Percentiles rank a stretch among this genome's conserved stretches.
Conservation (phyloP, 1,140 invertebrate genomes). For the Neodiprion lecontei region DNA sequence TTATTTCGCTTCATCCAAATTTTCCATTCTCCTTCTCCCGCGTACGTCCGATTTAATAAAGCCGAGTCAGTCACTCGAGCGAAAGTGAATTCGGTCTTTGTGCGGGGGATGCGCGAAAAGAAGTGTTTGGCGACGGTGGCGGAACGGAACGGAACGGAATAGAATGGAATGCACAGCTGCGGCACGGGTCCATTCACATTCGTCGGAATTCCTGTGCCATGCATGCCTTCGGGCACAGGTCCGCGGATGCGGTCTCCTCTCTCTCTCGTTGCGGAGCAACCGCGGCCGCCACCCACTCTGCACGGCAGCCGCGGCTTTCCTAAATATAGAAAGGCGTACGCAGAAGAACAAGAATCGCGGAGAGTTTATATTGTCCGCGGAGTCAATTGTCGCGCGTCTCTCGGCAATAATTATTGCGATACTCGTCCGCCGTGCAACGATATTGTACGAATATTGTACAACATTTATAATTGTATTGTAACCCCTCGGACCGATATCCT, state of each 20-base stretch:
- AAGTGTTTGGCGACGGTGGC: background rate
- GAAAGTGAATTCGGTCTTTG: no score
- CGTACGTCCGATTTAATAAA: no score
- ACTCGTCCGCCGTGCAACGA: no score
- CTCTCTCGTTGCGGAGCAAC: background rate
- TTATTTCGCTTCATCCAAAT: no score
- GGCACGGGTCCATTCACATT: background rate
- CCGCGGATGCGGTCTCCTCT: background rate
- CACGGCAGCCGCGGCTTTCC: background rate
- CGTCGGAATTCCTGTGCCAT: background rate
- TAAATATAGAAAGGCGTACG: background rate
- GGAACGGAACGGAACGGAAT: background rate
- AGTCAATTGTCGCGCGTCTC: background rate
- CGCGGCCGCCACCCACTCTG: background rate
- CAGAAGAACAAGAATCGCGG: background rate
- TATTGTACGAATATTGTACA: no score
- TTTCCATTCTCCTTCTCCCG: no score
- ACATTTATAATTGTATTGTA: background rate
- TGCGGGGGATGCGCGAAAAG: background rate
- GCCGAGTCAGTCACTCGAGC: no score
- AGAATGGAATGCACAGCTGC: slow-evolving; percentile 5
- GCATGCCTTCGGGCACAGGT: background rate
- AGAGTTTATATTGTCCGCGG: no score
- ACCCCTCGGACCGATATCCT: background rate
- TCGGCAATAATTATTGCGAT: background rate